Percentiles rank a stretch among this genome's conserved stretches.
Evolutionary conservation across 2,113 vertebrate genomes (phyloP).

Genomic region (Aplodontia rufa): DNA sequence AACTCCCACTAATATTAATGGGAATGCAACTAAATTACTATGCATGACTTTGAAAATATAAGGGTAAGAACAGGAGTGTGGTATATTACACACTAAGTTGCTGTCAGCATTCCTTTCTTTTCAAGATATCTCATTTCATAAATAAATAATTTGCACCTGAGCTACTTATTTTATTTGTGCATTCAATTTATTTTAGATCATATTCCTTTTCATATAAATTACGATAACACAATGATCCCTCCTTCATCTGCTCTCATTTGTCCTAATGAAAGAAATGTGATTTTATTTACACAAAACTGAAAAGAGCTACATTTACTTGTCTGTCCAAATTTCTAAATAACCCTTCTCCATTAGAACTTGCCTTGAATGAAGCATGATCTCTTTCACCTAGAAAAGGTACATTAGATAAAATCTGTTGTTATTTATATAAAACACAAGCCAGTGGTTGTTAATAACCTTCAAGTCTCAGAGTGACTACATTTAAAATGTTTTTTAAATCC

Average conservation of each 20-base stretch:
- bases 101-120: conserved; percentile 28
- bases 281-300: not conserved
- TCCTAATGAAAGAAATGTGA: conserved; percentile 44
- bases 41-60: conserved; percentile 54
- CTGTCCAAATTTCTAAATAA: conserved; percentile 37
- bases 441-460: not conserved
- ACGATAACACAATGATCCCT: conserved; percentile 14
- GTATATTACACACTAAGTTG: not conserved
- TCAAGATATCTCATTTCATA: conserved; percentile 69
- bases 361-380: not conserved
- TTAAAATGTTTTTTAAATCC: not conserved
- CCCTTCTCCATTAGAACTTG: not conserved
- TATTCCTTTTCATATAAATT: conserved; percentile 45
- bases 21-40: conserved; percentile 57
- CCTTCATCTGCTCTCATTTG: not conserved
- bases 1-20: conserved; percentile 67
- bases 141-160: conserved; percentile 48
- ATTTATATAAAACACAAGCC: not conserved
- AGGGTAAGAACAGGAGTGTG: conserved; percentile 45
- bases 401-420: conserved; percentile 17
- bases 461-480: conserved; percentile 3
- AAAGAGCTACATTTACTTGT: conserved; percentile 28
- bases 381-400: conserved; percentile 3
- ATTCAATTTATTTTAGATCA: conserved; percentile 39
- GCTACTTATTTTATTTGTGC: conserved; percentile 41